A percentile compares a stretch with the other conserved stretches of the same genome.
These are phyloP conservation scores for Melanotus villosus DNA, from an alignment of 2,888 invertebrate species.

Conservation along the genomic window DNA sequence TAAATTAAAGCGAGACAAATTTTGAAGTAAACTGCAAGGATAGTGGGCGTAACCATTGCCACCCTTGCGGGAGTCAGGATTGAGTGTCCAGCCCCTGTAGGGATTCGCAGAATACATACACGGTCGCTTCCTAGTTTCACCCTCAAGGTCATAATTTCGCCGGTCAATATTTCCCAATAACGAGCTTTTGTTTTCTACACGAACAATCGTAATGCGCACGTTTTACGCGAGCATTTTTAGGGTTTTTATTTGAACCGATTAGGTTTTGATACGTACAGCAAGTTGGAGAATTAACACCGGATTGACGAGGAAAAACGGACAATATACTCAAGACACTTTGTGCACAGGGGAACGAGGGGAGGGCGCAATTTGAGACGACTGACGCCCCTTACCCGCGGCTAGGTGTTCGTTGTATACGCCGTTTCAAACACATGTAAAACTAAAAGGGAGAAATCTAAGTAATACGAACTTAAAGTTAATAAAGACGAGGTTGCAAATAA, in stretches of 20 bases:
- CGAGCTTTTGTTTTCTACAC: not conserved
- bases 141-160: constrained; percentile 31
- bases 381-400: constrained; percentile 63
- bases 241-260: too few species aligned
- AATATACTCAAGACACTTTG: constrained; percentile 8
- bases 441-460: too few species aligned
- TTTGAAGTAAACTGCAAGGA: constrained; percentile 57
- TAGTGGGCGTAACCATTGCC: constrained; percentile 67
- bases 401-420: constrained; percentile 15
- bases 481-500: too few species aligned
- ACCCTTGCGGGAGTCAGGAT: constrained; percentile 62
- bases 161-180: not conserved
- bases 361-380: constrained; percentile 63
- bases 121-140: constrained; percentile 23
- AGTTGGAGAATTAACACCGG: not conserved
- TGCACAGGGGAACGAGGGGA: constrained; percentile 61
- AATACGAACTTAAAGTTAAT: too few species aligned
- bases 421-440: too few species aligned
- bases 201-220: not conserved
- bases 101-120: constrained; percentile 22
- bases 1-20: not conserved
- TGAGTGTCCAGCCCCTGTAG: constrained; percentile 62
- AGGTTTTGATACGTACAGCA: too few species aligned
- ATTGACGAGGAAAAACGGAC: not conserved
- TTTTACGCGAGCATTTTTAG: not conserved